Base-by-base conservation (phyloP, 2,888 invertebrate species). In the Hanleya hanleyi region DNA sequence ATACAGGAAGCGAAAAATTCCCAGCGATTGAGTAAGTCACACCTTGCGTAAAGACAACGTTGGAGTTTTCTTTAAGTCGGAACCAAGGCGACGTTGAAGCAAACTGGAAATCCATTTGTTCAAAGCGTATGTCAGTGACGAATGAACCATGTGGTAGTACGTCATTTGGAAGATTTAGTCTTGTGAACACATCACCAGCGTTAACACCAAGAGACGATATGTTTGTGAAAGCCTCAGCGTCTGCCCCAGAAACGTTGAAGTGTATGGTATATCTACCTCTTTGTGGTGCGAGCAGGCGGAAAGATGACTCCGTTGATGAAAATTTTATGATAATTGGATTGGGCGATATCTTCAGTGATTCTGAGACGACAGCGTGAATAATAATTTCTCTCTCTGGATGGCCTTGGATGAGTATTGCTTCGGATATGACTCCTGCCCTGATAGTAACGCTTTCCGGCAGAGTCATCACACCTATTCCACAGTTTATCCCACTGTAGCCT, bases 1-100 rank as follows among this genome's bases (percentile, higher is more conserved):
- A 67, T 3, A 67, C 41, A 18, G 67, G 67, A 15, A 67, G 32
- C 22, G 67, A 41, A n/a, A 38, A 1, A 12, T 47, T 67, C 22
- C 49, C 29, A 3, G 33, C 32, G 32, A 12, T 29, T 15, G 33
- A 2, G 29, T 22, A 67, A 5, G 32, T 32, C 18, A 67, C 36
- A 33, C 67, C 67, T 32, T 35, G n/a, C 3, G 67, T 67, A 47
- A 67, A 47, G 18, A 29, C 18, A 26, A 47, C 49, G 4, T 41
- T 47, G 5, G 47, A n/a, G 26, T 47, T 47, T 26, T 15, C 18
- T 26, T 29, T 64, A 3, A 67, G 22, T 2, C 33, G 3, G 36
- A 47, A 67, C 67, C 67, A 67, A 18, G 67, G 67, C 29, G 18
- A 29, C 29, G 47, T 67, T 47, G 67, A 67, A 36, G 67, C 18